Evolutionary conservation across 2,888 invertebrate species (phyloP), one percentile per base, ranked within the genome.

Genomic region (Octodonta nipae): DNA sequence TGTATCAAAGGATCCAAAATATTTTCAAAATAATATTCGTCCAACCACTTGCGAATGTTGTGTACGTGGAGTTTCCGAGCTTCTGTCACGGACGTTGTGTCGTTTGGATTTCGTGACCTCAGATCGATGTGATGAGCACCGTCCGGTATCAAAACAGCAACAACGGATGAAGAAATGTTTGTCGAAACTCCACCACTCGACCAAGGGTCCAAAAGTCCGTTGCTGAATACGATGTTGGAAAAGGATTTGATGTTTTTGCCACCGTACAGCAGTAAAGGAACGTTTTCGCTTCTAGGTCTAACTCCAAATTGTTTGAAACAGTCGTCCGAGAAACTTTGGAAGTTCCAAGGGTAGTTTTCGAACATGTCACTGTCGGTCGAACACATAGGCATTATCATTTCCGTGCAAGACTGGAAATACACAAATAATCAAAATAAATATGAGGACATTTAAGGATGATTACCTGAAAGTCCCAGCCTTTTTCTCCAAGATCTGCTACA

Each of bases 361-460:
- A 91, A 92, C 82, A 96, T 89, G 51, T 87, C 88, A 6, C 70
- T 65, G 2, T 66, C 60, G 15, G 47, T 50, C 3, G 75, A 65
- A 59, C 95, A 95, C 67, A 84, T 77, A 0, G 95, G 95, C 87
- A 93, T 91, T 37, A 92, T 80, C 84, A 96, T 91, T 63, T 98
- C 95, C 13, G 91, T 89, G 55, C 96, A 96, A 0, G 82, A 71
- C 80, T 89, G 65, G 32, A 47, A 46, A n/a, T n/a, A n/a, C n/a
- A n/a, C n/a, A n/a, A n/a, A n/a, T n/a, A n/a, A n/a, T n/a, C n/a
- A n/a, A n/a, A 6, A 6, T 17, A 7, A 17, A 17, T 6, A 7
- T 5, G 11, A 11, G n/a, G 24, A 24, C 4, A 7, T 15, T 8
- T 26, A 4, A 3, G 7, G 13, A 32, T 11, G 14, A 20, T 38